These are phyloP conservation scores for Protodeltote pygarga DNA, from an alignment of 2,888 invertebrate genomes.

Conservation along the genomic window DNA sequence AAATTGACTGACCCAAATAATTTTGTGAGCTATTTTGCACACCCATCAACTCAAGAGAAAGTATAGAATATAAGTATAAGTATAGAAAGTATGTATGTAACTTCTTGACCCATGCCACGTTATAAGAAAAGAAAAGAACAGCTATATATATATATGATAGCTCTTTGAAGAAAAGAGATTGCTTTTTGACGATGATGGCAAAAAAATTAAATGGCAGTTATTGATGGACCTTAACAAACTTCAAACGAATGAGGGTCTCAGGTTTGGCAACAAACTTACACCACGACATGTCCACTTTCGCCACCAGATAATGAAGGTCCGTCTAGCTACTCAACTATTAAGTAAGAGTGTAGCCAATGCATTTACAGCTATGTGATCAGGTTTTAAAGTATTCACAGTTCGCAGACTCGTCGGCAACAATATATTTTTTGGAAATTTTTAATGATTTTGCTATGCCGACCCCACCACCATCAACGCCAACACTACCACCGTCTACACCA, in stretches of 20 bases:
- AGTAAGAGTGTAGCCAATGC: conserved; percentile 24
- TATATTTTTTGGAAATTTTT: conserved; percentile 5
- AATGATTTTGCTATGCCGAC: too few species aligned
- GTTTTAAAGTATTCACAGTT: conserved; percentile 1
- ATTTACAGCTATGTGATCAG: conserved; percentile 4
- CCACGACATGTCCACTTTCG: conserved; percentile 20
- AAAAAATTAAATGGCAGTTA: conserved; percentile 36
- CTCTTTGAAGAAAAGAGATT: conserved; percentile 36
- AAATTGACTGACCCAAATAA: conserved; percentile 10
- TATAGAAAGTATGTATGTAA: conserved; percentile 35
- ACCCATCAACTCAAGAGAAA: conserved; percentile 32
- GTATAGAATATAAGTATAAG: too few species aligned
- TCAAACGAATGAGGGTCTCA: conserved; percentile 25
- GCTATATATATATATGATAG: conserved; percentile 41
- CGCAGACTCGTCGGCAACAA: conserved; percentile 1
- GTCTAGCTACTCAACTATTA: conserved; percentile 15
- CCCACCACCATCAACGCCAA: too few species aligned
- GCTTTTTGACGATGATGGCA: conserved; percentile 21
- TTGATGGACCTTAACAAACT: conserved; percentile 30
- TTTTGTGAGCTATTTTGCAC: conserved; percentile 39
- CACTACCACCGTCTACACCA: too few species aligned
- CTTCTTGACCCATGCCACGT: conserved; percentile 45
- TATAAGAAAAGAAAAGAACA: too few species aligned
- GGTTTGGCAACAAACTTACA: conserved; percentile 33
- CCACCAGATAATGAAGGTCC: conserved; percentile 33